These are phyloP conservation scores for Coregonus clupeaformis DNA, from an alignment of 2,113 vertebrate genomes.

Conservation along the genomic window DNA sequence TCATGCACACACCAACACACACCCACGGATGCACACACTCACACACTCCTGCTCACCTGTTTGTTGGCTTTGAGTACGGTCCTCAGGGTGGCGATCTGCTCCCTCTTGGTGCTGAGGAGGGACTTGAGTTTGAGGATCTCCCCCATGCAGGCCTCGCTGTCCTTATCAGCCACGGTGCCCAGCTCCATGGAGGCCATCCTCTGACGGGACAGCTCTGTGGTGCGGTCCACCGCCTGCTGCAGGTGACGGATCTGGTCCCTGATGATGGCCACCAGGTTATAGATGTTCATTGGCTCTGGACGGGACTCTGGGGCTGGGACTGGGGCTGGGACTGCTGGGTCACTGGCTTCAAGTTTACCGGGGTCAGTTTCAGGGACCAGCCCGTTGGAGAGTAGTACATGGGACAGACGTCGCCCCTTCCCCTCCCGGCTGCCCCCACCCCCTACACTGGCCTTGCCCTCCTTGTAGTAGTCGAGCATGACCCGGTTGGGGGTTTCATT, in stretches of 20 bases:
- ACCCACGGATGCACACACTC: not conserved
- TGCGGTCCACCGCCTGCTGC: constrained; percentile 94
- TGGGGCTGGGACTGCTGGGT: constrained; percentile 56
- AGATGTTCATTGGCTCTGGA: constrained; percentile 88
- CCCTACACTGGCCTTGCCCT: constrained; percentile 80
- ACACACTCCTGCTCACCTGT: constrained; percentile 75
- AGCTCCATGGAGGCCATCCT: constrained; percentile 90
- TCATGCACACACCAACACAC: not conserved
- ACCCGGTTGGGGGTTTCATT: constrained; percentile 96
- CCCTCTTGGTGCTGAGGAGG: constrained; percentile 94
- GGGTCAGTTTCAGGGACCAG: constrained; percentile 69
- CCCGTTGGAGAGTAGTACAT: constrained; percentile 81
- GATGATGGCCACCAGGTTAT: constrained; percentile 94
- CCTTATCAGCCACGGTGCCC: constrained; percentile 86
- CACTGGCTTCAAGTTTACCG: constrained; percentile 68
- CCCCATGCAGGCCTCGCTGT: constrained; percentile 92
- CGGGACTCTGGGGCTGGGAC: constrained; percentile 61
- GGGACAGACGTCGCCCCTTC: constrained; percentile 75
- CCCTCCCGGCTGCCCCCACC: constrained; percentile 72
- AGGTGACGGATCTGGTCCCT: constrained; percentile 96
- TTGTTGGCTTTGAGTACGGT: constrained; percentile 98
- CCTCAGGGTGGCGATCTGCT: constrained; percentile 96
- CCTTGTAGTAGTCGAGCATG: constrained; percentile 97
- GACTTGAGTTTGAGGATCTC: constrained; percentile 98
- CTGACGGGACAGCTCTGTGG: constrained; percentile 90